Conservation (phyloP, 2,113 vertebrate genomes). For the Nansenia antarctica region DNA sequence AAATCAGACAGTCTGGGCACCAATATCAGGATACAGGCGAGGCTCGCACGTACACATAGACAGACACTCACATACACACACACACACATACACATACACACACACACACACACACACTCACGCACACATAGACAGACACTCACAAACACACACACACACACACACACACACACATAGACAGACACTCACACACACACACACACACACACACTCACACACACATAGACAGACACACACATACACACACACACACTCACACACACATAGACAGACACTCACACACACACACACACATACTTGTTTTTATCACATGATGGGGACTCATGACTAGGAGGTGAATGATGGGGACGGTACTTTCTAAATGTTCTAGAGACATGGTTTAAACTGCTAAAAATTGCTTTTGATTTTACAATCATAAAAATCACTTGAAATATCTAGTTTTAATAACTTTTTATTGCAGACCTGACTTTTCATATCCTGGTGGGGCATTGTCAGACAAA, state of each 20-base stretch:
- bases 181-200: background rate
- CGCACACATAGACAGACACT: background rate
- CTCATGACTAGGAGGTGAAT: no score
- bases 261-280: slow-evolving; percentile 6
- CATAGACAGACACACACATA: background rate
- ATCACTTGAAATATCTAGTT: no score
- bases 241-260: slow-evolving; percentile 7
- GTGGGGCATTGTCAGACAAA: no score
- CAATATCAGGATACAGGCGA: background rate
- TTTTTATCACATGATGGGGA: no score
- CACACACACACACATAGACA: background rate
- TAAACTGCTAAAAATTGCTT: no score
- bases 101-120: slow-evolving; percentile 2
- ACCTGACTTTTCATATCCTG: no score
- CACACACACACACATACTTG: background rate
- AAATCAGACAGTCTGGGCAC: slow-evolving; percentile 30
- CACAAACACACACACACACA: slow-evolving; percentile 23
- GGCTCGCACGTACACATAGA: slow-evolving; percentile 10
- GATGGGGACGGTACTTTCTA: no score
- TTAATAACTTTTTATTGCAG: no score
- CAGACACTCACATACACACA: slow-evolving; percentile 15
- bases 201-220: background rate
- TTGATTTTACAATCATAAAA: no score
- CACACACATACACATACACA: background rate
- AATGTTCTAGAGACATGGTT: no score